These are phyloP conservation scores for Amphipyra tragopoginis DNA, from an alignment of 2,888 invertebrate species.

Conservation along the genomic window DNA sequence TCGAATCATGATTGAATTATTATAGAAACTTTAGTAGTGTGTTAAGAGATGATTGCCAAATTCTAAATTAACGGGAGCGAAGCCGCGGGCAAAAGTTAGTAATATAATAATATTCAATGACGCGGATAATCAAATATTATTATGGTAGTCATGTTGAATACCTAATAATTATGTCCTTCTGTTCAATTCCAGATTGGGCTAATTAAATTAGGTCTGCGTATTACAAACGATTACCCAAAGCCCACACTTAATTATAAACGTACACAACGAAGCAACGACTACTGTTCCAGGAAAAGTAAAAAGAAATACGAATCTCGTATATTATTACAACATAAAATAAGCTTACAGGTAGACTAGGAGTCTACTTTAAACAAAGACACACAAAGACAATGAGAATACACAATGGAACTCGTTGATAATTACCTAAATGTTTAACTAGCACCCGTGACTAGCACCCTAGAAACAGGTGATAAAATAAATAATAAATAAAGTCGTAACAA, in stretches of 20 bases:
- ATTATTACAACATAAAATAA: constrained; percentile 6
- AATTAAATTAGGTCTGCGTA: constrained; percentile 36
- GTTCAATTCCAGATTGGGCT: constrained; percentile 21
- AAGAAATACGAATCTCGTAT: constrained; percentile 2
- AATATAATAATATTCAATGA: too few relatives aligned
- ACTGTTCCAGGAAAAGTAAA: constrained; percentile 2
- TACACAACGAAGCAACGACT: constrained; percentile 3
- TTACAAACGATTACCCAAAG: background rate
- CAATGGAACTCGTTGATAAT: constrained; percentile 23
- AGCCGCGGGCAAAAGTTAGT: too few relatives aligned
- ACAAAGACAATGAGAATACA: constrained; percentile 1
- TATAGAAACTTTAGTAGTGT: too few relatives aligned
- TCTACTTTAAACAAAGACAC: background rate
- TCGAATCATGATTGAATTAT: too few relatives aligned
- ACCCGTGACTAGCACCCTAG: too few relatives aligned
- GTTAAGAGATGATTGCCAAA: too few relatives aligned
- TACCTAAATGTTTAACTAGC: constrained; percentile 10
- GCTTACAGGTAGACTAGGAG: background rate
- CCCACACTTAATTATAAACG: constrained; percentile 22
- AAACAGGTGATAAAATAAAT: constrained; percentile 25
- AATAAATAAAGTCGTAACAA: constrained; percentile 35
- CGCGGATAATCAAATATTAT: constrained; percentile 7
- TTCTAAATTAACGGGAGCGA: too few relatives aligned
- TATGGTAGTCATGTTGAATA: constrained; percentile 8
- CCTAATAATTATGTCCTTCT: constrained; percentile 16